A percentile compares a stretch with the other conserved stretches of the same genome.
Evolutionary conservation across 2,113 vertebrate genomes (phyloP).

Genomic region (Lichenostomus cassidix): DNA sequence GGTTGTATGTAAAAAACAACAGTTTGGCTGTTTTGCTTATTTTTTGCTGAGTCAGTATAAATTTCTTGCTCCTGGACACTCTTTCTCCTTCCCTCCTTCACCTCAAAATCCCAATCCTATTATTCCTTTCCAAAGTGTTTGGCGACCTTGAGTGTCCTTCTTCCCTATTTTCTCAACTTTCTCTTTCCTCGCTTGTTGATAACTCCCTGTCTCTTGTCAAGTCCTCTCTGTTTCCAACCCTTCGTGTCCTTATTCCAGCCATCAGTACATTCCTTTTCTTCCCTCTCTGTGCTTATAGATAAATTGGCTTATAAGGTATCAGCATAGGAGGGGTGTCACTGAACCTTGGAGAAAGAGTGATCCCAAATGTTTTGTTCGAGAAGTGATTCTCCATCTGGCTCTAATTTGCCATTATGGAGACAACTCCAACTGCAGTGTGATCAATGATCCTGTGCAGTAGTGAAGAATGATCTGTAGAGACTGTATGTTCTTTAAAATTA

Average conservation of each 20-base stretch:
- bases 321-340: neutral
- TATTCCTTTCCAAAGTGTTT: neutral
- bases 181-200: neutral
- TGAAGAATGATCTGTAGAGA: neutral
- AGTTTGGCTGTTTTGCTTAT: neutral
- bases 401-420: neutral
- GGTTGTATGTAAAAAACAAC: neutral
- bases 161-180: neutral
- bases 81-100: neutral
- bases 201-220: neutral
- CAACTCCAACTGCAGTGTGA: neutral
- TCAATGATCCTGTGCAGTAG: neutral
- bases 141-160: neutral
- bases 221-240: neutral
- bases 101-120: neutral
- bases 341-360: neutral
- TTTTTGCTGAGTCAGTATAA: neutral
- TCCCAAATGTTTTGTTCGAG: neutral
- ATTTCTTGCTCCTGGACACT: neutral
- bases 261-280: fast-evolving
- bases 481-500: neutral
- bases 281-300: fast-evolving
- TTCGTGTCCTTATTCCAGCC: neutral
- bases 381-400: neutral
- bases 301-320: neutral